phyloP scores from a whole-genome alignment of 23 tunicate genomes.

The Ciona savignyi region DNA sequence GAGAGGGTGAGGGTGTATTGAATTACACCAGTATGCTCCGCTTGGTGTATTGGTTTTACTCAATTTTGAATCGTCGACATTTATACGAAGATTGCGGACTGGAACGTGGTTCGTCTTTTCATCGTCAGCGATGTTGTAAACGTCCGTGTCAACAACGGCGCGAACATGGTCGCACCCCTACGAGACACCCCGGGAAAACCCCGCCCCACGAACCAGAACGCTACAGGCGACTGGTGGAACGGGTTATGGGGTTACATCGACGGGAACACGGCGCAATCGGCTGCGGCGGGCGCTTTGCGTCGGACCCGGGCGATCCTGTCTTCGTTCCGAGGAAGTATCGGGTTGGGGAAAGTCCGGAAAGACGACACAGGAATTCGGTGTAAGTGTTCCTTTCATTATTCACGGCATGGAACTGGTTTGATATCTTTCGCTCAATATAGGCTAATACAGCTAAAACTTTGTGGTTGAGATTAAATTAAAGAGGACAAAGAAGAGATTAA shows the following conservation, averaged over 20 bases:
- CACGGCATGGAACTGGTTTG: too few species aligned
- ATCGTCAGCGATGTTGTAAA: constrained; percentile 43
- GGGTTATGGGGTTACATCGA: neutral
- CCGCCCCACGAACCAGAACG: neutral
- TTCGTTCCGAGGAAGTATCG: constrained; percentile 10
- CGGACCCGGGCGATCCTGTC: constrained; percentile 27
- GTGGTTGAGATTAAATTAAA: too few species aligned
- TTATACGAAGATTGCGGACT: constrained; percentile 9
- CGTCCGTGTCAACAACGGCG: constrained; percentile 32
- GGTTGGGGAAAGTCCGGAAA: constrained; percentile 15
- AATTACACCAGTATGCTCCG: too few species aligned
- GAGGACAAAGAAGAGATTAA: too few species aligned
- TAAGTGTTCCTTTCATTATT: too few species aligned
- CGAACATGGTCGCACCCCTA: constrained; percentile 15
- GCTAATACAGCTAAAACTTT: too few species aligned
- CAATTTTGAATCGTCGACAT: too few species aligned
- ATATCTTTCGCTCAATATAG: too few species aligned
- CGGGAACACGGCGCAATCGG: neutral
- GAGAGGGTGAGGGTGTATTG: too few species aligned
- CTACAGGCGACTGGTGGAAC: constrained; percentile 17
- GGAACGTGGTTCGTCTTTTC: constrained; percentile 27
- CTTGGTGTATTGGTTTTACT: too few species aligned
- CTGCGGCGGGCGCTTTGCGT: neutral
- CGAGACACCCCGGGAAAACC: constrained; percentile 8
- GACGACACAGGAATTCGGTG: constrained; percentile 18